These are phyloP conservation scores for Geococcyx californianus DNA, from an alignment of 2,113 vertebrate genomes.

Conservation along the genomic window DNA sequence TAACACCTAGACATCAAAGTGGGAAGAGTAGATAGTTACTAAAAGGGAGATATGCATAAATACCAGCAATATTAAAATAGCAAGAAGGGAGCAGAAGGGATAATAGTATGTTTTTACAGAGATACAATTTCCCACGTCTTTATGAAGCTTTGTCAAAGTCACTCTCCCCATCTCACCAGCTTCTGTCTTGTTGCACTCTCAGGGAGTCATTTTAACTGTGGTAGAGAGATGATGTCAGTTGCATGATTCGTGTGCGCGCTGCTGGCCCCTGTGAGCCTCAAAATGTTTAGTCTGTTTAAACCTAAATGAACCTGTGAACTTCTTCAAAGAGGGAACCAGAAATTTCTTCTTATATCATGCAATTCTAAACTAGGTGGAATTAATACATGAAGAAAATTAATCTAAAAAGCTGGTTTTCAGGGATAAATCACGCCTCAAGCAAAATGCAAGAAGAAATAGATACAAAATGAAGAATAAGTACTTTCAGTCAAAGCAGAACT, in stretches of 20 bases:
- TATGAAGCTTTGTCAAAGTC: background rate
- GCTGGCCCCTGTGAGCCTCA: background rate
- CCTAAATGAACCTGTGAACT: slow-evolving; percentile 7
- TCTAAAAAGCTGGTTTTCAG: background rate
- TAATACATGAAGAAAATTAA: background rate
- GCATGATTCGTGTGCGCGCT: background rate
- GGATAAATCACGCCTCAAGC: slow-evolving; percentile 21
- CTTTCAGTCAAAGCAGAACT: background rate
- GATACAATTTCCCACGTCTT: background rate
- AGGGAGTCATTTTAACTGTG: background rate
- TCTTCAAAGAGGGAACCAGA: background rate
- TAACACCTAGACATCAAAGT: background rate
- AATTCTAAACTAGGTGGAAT: slow-evolving; percentile 1
- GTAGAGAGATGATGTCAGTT: background rate
- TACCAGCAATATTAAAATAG: background rate
- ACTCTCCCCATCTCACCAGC: background rate
- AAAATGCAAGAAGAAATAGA: slow-evolving; percentile 16
- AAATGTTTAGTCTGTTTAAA: background rate
- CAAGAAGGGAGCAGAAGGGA: background rate
- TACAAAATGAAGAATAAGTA: background rate
- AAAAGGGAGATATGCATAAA: background rate
- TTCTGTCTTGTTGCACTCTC: background rate
- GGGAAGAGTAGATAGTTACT: background rate
- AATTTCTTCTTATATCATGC: slow-evolving; percentile 1
- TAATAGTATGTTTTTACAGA: background rate